These are phyloP conservation scores for Napeogenes inachia DNA, from an alignment of 2,888 invertebrate genomes.

Conservation along the genomic window DNA sequence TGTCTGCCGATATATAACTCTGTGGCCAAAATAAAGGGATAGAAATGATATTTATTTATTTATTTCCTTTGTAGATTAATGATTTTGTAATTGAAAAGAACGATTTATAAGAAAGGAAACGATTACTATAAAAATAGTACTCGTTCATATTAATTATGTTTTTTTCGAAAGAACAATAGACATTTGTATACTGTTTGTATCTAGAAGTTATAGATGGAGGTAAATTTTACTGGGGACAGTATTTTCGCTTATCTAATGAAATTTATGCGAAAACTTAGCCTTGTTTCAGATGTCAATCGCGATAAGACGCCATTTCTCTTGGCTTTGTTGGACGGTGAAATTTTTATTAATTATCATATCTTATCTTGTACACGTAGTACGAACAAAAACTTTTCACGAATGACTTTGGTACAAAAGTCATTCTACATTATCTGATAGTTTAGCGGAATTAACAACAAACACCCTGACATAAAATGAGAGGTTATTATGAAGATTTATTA, in stretches of 20 bases:
- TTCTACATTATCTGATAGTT: not conserved
- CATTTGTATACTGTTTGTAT: not conserved
- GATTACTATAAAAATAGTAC: no score
- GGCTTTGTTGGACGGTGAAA: slow-evolving; percentile 5
- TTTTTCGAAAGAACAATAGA: not conserved
- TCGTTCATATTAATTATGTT: not conserved
- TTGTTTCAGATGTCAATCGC: slow-evolving; percentile 60
- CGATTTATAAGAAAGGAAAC: no score
- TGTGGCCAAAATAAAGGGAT: slow-evolving; percentile 21
- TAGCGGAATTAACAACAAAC: not conserved
- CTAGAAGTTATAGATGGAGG: slow-evolving; percentile 53
- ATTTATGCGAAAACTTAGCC: slow-evolving; percentile 74
- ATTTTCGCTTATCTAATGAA: slow-evolving; percentile 73
- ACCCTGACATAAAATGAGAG: no score
- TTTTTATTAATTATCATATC: slow-evolving; percentile 5
- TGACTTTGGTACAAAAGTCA: no score
- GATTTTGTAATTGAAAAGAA: no score
- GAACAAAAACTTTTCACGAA: not conserved
- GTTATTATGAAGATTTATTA: not conserved
- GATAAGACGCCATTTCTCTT: slow-evolving; percentile 48
- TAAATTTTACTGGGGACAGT: slow-evolving; percentile 75
- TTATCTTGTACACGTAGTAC: not conserved
- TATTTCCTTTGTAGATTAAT: not conserved
- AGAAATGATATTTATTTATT: slow-evolving; percentile 18
- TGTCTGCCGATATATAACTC: slow-evolving; percentile 30